These are phyloP conservation scores for Microchirus variegatus DNA, from an alignment of 2,797 vertebrate species.

Conservation along the genomic window DNA sequence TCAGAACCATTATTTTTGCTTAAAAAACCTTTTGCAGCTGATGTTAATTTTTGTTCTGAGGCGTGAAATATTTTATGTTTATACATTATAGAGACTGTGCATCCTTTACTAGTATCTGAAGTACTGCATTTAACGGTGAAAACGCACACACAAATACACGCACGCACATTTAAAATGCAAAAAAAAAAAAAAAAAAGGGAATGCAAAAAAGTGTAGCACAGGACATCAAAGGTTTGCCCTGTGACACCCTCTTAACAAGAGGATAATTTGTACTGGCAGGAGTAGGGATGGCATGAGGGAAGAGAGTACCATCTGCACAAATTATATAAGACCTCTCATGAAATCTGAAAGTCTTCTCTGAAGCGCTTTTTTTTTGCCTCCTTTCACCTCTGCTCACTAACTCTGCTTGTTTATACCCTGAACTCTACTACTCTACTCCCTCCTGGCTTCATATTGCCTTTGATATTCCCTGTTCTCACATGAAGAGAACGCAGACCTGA, in stretches of 20 bases:
- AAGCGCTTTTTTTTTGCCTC: slow-evolving; percentile 28
- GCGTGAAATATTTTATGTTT: too few species aligned
- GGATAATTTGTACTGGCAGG: slow-evolving; percentile 11
- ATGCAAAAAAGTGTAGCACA: too few species aligned
- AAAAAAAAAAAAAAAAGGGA: too few species aligned
- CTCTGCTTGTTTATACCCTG: slow-evolving; percentile 40
- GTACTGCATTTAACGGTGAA: too few species aligned
- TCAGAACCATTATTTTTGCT: neutral
- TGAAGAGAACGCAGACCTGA: slow-evolving; percentile 37
- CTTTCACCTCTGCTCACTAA: slow-evolving; percentile 53
- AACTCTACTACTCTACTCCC: slow-evolving; percentile 37
- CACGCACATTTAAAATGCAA: too few species aligned
- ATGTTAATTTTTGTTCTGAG: neutral
- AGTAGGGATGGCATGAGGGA: slow-evolving; percentile 16
- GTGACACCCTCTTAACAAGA: too few species aligned
- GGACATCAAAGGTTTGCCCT: too few species aligned
- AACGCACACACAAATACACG: too few species aligned
- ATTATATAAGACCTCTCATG: slow-evolving; percentile 53
- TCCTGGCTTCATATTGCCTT: slow-evolving; percentile 34
- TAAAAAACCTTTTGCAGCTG: neutral
- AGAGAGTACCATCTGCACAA: slow-evolving; percentile 36
- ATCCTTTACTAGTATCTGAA: too few species aligned
- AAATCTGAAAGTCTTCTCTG: slow-evolving; percentile 46
- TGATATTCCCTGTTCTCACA: slow-evolving; percentile 51
- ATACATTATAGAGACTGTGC: too few species aligned